These are phyloP conservation scores for Leistus spinibarbis DNA, from an alignment of 2,888 invertebrate species.

Conservation along the genomic window DNA sequence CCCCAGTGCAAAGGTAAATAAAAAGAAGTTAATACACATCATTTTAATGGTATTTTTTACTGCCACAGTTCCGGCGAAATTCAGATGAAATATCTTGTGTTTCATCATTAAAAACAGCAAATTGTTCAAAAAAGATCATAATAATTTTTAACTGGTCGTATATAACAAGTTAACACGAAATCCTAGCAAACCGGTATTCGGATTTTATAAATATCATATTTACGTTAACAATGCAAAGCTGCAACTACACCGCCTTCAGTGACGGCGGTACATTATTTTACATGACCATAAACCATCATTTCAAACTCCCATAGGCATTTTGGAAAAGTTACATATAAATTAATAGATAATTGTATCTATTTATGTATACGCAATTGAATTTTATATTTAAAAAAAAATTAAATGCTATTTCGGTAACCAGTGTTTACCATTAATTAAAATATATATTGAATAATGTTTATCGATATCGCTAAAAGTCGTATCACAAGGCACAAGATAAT, in stretches of 20 bases:
- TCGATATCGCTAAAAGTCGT: no score
- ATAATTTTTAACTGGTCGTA: neutral
- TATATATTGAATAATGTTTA: no score
- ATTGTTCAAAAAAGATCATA: neutral
- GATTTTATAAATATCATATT: neutral
- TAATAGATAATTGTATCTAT: no score
- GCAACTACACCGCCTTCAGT: neutral
- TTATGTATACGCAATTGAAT: no score
- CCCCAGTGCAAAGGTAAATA: constrained; percentile 78
- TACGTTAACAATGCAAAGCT: neutral
- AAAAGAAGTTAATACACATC: neutral
- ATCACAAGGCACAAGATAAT: no score
- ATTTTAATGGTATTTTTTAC: neutral
- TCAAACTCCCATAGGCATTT: no score
- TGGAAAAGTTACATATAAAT: no score
- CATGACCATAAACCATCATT: neutral
- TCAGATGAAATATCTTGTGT: neutral
- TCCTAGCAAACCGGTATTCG: neutral
- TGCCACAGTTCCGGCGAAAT: neutral
- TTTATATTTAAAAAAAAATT: no score
- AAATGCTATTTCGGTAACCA: no score
- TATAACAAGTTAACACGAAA: neutral
- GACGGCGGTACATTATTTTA: neutral
- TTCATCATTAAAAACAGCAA: neutral
- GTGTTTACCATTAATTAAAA: no score